Percentiles rank a stretch among this genome's conserved stretches.
Conservation (phyloP, 2,113 vertebrate genomes). For the Carlito syrichta region DNA sequence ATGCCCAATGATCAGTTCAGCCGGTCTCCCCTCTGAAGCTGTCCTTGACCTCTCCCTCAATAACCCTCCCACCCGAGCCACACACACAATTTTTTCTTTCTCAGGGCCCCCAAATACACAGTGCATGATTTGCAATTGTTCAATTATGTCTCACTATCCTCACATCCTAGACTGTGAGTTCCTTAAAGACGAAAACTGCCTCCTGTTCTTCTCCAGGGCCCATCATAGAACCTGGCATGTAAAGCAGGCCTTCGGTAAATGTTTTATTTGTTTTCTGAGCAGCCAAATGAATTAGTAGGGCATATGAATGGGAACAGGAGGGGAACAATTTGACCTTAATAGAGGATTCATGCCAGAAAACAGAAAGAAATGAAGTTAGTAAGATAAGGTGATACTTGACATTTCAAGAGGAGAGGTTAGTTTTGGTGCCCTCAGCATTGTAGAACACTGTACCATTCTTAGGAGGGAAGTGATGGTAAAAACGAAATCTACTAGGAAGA, state of each 20-base stretch:
- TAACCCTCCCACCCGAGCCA: neutral
- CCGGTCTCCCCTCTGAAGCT: neutral
- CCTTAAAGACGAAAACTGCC: neutral
- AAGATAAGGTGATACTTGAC: neutral
- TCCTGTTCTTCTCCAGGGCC: neutral
- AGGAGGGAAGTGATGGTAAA: neutral
- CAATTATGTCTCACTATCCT: neutral
- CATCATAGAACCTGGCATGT: neutral
- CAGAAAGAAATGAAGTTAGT: neutral
- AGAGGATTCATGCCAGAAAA: constrained; percentile 4
- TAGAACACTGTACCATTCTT: neutral
- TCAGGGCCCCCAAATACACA: neutral
- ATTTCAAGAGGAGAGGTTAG: neutral
- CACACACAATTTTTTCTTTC: neutral
- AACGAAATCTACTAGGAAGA: neutral
- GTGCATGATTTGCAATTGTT: neutral
- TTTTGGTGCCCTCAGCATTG: neutral
- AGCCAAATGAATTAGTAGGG: neutral
- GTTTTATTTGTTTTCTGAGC: neutral
- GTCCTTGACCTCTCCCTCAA: constrained; percentile 34
- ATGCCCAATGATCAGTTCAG: neutral
- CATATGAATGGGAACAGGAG: neutral
- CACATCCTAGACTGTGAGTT: neutral
- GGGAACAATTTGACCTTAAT: neutral
- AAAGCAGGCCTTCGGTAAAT: neutral